Evolutionary conservation across 53 echinoderm and acorn worm species (phyloP), one percentile per base, ranked within the genome.

Genomic region (Pentamera pediparva): DNA sequence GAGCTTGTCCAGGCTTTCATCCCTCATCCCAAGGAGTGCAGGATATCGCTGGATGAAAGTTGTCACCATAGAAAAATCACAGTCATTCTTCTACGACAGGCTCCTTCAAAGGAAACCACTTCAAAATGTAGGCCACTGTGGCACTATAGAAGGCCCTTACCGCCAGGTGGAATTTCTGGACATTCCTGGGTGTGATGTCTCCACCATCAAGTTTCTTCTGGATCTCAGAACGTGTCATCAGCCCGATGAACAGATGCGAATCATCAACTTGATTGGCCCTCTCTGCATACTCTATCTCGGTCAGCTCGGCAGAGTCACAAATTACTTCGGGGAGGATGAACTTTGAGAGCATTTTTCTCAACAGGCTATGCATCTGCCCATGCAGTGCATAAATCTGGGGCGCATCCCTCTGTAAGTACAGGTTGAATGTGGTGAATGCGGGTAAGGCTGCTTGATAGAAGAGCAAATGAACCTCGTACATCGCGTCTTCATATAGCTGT

Each of bases 371-470:
- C 69, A 69, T 39, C 69, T 69, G 69, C 15, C 69, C 43, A 69
- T 69, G 43, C 6, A 69, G 41, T 38, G 26, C 19, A 69, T 69
- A n/a, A 22, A 69, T 39, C 26, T 2, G 39, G 69, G 69, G 69
- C 38, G 36, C 69, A 11, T 69, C 38, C n/a, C 69, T n/a, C 19
- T 69, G 69, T 39, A 69, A 39, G 39, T 37, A 39, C 26, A 69
- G 69, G 39, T 69, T 69, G 69, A 69, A 69, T 22, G 36, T 39
- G 19, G 69, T 69, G 43, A 69, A 69, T 11, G 41, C 25, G 19
- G 69, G 69, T 39, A 69, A 39, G 15, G 69, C 39, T 37, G 69
- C 69, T 39, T 69, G 69, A 39, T 69, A 69, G 25, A 69, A 69
- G 19, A 69, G 69, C 39, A 69, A 39, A 69, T 69, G 43, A 0